Base-by-base conservation (phyloP, 2,797 vertebrate genomes). In the Enteromius trimaculatus region DNA sequence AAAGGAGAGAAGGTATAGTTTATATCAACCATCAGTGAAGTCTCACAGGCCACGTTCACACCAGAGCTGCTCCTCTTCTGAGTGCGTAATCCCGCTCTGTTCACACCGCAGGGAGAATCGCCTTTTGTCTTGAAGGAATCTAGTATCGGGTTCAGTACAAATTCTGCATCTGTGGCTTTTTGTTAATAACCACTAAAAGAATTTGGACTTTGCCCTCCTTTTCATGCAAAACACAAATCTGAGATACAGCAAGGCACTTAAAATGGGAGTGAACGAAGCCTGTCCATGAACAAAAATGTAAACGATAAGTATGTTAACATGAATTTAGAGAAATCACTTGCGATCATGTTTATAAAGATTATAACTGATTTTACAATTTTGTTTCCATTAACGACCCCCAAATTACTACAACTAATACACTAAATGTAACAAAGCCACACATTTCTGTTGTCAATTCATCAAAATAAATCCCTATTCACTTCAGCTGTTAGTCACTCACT, bases 11-110 rank as follows among this genome's bases (percentile, higher is more conserved):
- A 62, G 37, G 26, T 53, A 49, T 31, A 72, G 47, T 68, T 49
- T 83, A 55, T 58, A 83, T 71, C 78, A 75, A 55, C 55, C 19
- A 4, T 70, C 53, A 66, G 17, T 47, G 29, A 60, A 70, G 42
- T 77, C 74, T 82, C 71, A 19, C 60, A 68, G 71, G 81, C 72
- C 81, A 44, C 72, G 34, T 77, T 76, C 72, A 82, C 47, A 60
- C 49, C 6, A 13, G 51, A 71, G 58, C 29, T 16, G 9, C 42
- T 74, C 42, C 23, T 81, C 39, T 49, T 62, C 44, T 44, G 47
- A 51, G 60, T 53, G 29, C 17, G 60, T 62, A 21, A 37, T 39
- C 60, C 44, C 5, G 29, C 75, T 65, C 70, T 51, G 58, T 65
- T 49, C 80, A 23, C 26, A 81, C 58, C 55, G 6, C 76, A 47